Evolutionary conservation across 1,140 invertebrate species (phyloP).

Genomic region (Camponotus vicinus): DNA sequence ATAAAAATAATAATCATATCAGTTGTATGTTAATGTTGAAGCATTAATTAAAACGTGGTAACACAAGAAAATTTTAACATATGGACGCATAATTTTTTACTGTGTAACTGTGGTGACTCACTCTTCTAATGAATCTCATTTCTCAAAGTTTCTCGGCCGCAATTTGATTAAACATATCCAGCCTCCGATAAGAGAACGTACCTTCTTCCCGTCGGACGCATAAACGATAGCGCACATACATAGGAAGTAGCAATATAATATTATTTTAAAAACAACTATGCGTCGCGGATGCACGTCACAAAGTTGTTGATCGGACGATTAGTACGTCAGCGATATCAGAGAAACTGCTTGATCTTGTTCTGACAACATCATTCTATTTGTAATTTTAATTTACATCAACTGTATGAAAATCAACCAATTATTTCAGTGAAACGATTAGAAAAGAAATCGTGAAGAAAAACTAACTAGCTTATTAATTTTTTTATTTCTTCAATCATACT

Average conservation of each 20-base stretch:
- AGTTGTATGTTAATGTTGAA: no score
- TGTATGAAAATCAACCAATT: background rate
- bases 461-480: background rate
- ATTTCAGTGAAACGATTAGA: background rate
- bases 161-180: slow-evolving; percentile 49
- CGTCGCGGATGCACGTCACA: slow-evolving; percentile 67
- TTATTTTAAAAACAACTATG: slow-evolving; percentile 40
- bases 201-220: background rate
- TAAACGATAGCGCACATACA: slow-evolving; percentile 2
- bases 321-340: slow-evolving; percentile 77
- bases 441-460: background rate
- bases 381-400: slow-evolving; percentile 1
- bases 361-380: slow-evolving; percentile 2
- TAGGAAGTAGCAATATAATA: slow-evolving; percentile 50
- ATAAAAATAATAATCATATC: no score
- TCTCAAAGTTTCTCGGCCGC: slow-evolving; percentile 1
- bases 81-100: no score
- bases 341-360: slow-evolving; percentile 45
- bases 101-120: background rate
- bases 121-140: slow-evolving; percentile 28
- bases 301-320: slow-evolving; percentile 71
- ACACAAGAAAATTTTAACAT: no score
- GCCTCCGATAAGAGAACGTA: slow-evolving; percentile 25
- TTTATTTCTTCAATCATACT: background rate
- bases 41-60: no score